Base-by-base conservation (phyloP, 2,113 vertebrate genomes). In the Dicrurus megarhynchus region DNA sequence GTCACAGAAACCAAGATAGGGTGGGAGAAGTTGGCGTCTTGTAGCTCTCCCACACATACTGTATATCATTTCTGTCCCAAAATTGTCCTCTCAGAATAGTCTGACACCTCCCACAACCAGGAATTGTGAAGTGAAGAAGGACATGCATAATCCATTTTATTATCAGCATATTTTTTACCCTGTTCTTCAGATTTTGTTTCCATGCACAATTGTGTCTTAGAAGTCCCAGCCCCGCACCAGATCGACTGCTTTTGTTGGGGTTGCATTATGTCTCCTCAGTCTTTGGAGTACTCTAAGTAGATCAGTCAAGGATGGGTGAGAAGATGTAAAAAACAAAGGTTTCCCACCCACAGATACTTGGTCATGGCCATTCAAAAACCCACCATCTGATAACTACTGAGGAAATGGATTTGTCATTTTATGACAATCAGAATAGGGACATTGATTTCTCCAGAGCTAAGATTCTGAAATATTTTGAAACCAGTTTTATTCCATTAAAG, bases 231-330 rank as follows among this genome's bases (percentile, higher is more conserved):
- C 55, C 28, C 12, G 10, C 32, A 39, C 6, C 5, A 2, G 20
- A 53, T 32, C 0, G 0, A 11, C 20, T 41, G 11, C 7, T 90
- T 93, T 80, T 8, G 30, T 27, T 30, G 8, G 6, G 83, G 37
- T 69, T 73, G 22, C 5, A 27, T 69, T 9, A 4, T 64, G 56
- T 33, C 12, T 49, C 26, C 28, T 92, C 32, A 61, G 14, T 24
- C 37, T 49, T 42, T 47, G 27, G 41, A 73, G 33, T 30, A 46
- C 57, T 65, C 16, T 6, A 46, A 76, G 20, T 28, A 37, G 16
- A 69, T 61, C 53, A 60, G 26, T 32, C n/a, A 85, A 41, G 39
- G 44, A 69, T 3, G 73, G 24, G n/a, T 84, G 32, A 47, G 71
- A 77, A 75, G 15, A 63, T 24, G 21, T 30, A 33, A 56, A 68